A percentile compares a stretch with the other conserved stretches of the same genome.
phyloP scores from a whole-genome alignment of 2,113 vertebrate genomes.

The Narcine bancroftii region DNA sequence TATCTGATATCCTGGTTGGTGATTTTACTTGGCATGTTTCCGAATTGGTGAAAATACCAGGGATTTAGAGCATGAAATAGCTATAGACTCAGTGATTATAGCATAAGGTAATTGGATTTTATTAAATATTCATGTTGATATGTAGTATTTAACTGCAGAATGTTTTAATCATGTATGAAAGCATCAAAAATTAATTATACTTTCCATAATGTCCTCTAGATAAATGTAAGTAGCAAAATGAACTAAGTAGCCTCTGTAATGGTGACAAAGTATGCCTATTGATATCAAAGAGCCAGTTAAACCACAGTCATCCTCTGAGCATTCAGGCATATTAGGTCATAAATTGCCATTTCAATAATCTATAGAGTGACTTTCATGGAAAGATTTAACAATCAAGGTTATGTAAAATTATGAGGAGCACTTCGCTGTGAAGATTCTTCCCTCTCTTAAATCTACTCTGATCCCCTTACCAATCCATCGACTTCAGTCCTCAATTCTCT shows the following conservation, averaged over 20 bases:
- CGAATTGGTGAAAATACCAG: neutral
- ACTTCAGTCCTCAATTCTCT: too few species aligned
- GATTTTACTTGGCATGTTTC: too few species aligned
- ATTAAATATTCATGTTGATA: neutral
- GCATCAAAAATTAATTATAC: slow-evolving; percentile 28
- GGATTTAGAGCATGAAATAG: neutral
- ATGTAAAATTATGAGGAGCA: neutral
- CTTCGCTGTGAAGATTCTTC: neutral
- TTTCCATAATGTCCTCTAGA: neutral
- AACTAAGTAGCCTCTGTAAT: neutral
- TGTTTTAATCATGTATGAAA: slow-evolving; percentile 27
- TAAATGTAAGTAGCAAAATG: slow-evolving; percentile 3
- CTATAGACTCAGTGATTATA: neutral
- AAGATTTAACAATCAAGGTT: slow-evolving; percentile 17
- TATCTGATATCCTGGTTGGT: neutral
- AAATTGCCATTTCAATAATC: slow-evolving; percentile 25
- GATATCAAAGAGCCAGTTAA: slow-evolving; percentile 9
- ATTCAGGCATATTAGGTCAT: neutral
- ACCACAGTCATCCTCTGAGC: neutral
- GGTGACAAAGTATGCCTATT: neutral
- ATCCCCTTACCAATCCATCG: too few species aligned
- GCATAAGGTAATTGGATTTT: neutral
- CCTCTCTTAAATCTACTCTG: neutral
- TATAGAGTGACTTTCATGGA: neutral
- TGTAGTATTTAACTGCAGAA: neutral